Evolutionary conservation across 2,113 vertebrate genomes (phyloP).

Genomic region (Guaruba guarouba): DNA sequence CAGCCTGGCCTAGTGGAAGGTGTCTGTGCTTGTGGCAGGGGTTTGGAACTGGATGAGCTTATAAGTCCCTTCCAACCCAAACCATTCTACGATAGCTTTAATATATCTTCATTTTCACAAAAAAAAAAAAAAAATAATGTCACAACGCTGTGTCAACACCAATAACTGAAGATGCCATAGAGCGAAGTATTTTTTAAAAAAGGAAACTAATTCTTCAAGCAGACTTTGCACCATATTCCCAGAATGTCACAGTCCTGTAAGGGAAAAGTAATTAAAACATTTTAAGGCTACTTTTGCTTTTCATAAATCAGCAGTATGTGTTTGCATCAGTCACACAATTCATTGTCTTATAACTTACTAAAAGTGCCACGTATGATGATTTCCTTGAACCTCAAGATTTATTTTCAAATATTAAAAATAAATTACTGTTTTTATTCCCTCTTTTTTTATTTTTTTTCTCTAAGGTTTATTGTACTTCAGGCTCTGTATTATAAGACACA

Average conservation of each 20-base stretch:
- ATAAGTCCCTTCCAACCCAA: neutral
- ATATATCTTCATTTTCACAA: neutral
- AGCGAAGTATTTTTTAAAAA: neutral
- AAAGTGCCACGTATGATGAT: neutral
- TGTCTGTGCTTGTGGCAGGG: neutral
- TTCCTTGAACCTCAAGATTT: neutral
- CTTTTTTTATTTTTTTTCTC: conserved; percentile 27
- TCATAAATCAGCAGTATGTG: neutral
- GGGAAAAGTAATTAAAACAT: neutral
- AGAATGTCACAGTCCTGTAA: neutral
- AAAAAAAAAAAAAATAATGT: neutral
- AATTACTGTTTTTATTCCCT: conserved; percentile 6
- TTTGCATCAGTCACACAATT: neutral
- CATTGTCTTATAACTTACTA: neutral
- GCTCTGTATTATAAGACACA: neutral
- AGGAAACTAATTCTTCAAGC: neutral
- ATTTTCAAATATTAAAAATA: conserved; percentile 24
- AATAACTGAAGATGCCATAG: neutral
- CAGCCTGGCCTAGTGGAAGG: neutral
- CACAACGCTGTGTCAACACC: neutral
- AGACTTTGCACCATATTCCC: neutral
- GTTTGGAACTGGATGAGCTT: neutral
- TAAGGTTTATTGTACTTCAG: conserved; percentile 27
- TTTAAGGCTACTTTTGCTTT: neutral
- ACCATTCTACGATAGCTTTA: neutral